Base-by-base conservation (phyloP, 2,888 invertebrate species). In the Allygus modestus region DNA sequence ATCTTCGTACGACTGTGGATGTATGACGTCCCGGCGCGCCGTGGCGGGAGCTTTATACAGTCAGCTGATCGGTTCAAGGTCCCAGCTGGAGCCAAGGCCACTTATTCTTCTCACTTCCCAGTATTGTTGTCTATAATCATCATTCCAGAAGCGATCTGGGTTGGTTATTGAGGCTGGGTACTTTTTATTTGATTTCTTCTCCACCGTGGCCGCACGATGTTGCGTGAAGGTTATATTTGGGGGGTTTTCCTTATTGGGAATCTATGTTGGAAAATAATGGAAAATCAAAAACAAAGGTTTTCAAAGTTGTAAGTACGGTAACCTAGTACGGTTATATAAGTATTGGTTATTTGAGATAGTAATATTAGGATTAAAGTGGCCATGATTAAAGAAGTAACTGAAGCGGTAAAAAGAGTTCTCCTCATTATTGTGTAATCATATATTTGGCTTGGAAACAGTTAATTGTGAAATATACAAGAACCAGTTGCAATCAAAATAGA, bases 31-130 rank as follows among this genome's bases (percentile, higher is more conserved):
- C 23, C 58, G 23, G 20, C 58, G 58, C 65, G 54, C 11, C 23
- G 4, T 9, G 65, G 65, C 65, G 65, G 28, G 28, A 31, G 65
- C 28, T 65, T 28, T 65, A 65, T 65, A 26, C 65, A 1, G 58
- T 58, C 65, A 28, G 65, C 65, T 31, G 65, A 65, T 65, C 65
- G 7, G 28, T 31, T 31, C 65, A 65, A 65, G 65, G 65, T 58
- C 58, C 28, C 65, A 65, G 28, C 31, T 31, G 28, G 5, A 20
- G 20, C 23, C 65, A 65, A 65, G 65, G 65, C 28, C 65, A 65
- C 15, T 15, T 65, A 4, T 65, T 65, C 65, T 58, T 12, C 23
- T 58, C 2, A 23, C 26, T 65, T 65, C 31, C 65, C 65, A 28
- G 65, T 31, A 65, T 65, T 65, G 31, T 65, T 31, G 28, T 2